These are phyloP conservation scores for Thunnus albacares DNA, from an alignment of 2,797 vertebrate species.

Conservation along the genomic window DNA sequence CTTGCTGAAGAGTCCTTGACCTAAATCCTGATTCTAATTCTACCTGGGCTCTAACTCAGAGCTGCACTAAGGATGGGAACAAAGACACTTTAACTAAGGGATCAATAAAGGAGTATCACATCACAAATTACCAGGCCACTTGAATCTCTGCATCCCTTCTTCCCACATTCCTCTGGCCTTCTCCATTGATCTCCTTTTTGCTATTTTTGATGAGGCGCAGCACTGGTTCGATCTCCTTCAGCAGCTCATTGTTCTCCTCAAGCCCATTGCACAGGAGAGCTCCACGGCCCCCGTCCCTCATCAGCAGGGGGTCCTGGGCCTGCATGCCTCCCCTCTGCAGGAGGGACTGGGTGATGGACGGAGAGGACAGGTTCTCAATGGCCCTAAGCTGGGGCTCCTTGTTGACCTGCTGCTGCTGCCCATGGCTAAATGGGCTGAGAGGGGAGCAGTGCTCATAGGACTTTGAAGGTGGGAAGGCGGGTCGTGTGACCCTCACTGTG, in stretches of 20 bases:
- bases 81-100: constrained; percentile 34
- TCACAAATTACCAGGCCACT: constrained; percentile 91
- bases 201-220: constrained; percentile 91
- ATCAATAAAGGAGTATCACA: constrained; percentile 50
- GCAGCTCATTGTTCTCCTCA: constrained; percentile 90
- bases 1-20: constrained; percentile 43
- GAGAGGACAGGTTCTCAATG: constrained; percentile 85
- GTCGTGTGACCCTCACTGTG: constrained; percentile 93
- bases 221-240: constrained; percentile 95
- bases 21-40: constrained; percentile 44
- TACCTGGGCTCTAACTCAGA: constrained; percentile 14
- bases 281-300: constrained; percentile 74
- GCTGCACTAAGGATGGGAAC: constrained; percentile 3
- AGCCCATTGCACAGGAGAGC: constrained; percentile 86
- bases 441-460: constrained; percentile 88
- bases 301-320: constrained; percentile 81
- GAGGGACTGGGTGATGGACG: constrained; percentile 75
- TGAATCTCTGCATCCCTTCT: constrained; percentile 92
- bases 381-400: constrained; percentile 88
- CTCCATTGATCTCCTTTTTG: constrained; percentile 86
- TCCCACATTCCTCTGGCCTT: constrained; percentile 84
- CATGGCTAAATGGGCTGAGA: constrained; percentile 55
- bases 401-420: constrained; percentile 75
- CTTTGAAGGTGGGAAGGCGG: constrained; percentile 82
- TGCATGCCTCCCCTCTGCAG: constrained; percentile 77